Percentiles rank a stretch among this genome's conserved stretches.
Conservation (phyloP, 1,140 invertebrate genomes). For the Carcinoscorpius rotundicauda region DNA sequence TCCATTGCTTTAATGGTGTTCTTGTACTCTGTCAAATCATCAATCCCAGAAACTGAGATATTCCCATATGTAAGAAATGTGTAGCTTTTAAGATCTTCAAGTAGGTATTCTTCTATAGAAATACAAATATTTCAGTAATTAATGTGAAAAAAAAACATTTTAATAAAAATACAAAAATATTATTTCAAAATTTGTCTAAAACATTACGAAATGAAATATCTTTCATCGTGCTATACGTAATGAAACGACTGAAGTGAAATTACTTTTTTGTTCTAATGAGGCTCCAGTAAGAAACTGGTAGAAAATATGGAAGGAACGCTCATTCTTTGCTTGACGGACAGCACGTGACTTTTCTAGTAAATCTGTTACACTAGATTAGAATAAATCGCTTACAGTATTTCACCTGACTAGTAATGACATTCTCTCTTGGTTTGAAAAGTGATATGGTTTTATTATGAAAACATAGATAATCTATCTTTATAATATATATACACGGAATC, state of each 20-base stretch:
- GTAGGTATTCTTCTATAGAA: conserved; percentile 72
- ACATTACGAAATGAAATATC: conserved; percentile 10
- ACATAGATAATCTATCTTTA: no score
- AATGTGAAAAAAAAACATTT: conserved; percentile 7
- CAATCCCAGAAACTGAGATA: conserved; percentile 82
- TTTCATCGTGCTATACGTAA: conserved; percentile 12
- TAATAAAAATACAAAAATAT: conserved; percentile 1
- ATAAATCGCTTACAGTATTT: not conserved
- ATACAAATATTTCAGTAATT: not conserved
- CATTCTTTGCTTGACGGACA: conserved; percentile 93
- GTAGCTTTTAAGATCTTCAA: conserved; percentile 91
- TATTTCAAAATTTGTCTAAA: conserved; percentile 10
- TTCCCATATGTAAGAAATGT: conserved; percentile 70
- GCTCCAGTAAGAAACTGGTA: conserved; percentile 92
- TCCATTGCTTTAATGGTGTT: conserved; percentile 93
- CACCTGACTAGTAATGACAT: no score
- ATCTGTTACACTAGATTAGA: conserved; percentile 37
- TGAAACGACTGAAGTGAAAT: conserved; percentile 20
- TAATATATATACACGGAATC: no score
- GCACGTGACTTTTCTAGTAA: conserved; percentile 96
- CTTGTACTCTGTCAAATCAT: conserved; percentile 86
- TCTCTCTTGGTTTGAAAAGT: no score
- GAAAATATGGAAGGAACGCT: conserved; percentile 98
- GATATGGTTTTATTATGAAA: no score
- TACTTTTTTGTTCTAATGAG: conserved; percentile 68